Base-by-base conservation (phyloP, 2,888 invertebrate genomes). In the Microctonus hyperodae region DNA sequence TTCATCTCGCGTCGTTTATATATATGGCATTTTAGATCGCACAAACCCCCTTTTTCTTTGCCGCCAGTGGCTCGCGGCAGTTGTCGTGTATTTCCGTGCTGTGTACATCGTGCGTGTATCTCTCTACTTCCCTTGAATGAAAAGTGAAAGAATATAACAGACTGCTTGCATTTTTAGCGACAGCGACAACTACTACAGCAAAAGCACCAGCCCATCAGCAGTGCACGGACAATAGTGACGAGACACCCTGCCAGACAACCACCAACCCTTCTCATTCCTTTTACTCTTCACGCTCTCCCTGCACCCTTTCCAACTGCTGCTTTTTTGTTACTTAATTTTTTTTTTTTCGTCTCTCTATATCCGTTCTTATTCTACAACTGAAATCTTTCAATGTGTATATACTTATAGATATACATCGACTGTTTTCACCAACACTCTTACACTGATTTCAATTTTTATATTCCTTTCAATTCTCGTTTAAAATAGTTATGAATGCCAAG, bases 181-280 rank as follows among this genome's bases (percentile, higher is more conserved):
- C 53, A 53, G 23, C 73, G 75, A 74, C 71, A 73, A n/a, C n/a
- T n/a, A n/a, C n/a, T n/a, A n/a, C n/a, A n/a, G n/a, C n/a, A n/a
- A n/a, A 77, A 13, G 33, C 55, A 55, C 31, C 55, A 74, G 76
- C 73, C 76, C 76, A 76, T 76, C 74, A 74, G 71, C 72, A 44
- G 73, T 74, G 71, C 73, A 72, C 70, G 74, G 76, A 78, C 74
- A 78, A 79, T 75, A 58, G 67, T 69, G 74, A 74, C 73, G 73
- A 78, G 79, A 78, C 78, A 71, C 74, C 75, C 75, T 70, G 75
- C 74, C 75, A 79, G 78, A 79, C 79, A 68, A 70, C 69, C 73
- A 72, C 73, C 74, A 72, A 75, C 74, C 72, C 72, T 72, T 73
- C 74, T 76, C 74, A 72, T 69, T 74, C 71, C 72, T 25, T 33